phyloP scores from a whole-genome alignment of 1,140 invertebrate genomes.

The Oncopeltus fasciatus region DNA sequence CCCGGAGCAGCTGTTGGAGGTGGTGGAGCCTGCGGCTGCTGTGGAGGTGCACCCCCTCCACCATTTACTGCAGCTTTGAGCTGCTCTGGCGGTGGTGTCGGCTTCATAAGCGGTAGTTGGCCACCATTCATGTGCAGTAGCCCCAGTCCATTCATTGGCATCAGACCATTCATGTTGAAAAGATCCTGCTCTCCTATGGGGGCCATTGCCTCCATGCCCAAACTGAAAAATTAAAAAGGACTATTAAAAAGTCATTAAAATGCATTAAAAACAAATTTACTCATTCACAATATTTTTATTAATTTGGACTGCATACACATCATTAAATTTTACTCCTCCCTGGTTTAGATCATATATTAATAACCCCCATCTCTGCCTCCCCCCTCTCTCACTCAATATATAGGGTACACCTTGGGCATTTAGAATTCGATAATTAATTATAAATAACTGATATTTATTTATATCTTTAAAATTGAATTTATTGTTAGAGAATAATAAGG shows the following conservation, averaged over 20 bases:
- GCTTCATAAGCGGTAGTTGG: constrained; percentile 15
- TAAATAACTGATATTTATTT: neutral
- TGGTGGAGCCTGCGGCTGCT: neutral
- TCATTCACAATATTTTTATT: too few species aligned
- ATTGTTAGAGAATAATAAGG: too few species aligned
- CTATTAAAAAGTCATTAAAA: neutral
- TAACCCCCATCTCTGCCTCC: too few species aligned
- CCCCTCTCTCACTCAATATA: too few species aligned
- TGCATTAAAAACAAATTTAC: too few species aligned
- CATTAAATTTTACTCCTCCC: too few species aligned
- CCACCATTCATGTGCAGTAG: constrained; percentile 24
- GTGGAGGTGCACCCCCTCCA: neutral
- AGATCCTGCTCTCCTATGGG: constrained; percentile 25
- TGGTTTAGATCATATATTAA: too few species aligned
- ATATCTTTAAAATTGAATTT: neutral
- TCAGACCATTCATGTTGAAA: constrained; percentile 22
- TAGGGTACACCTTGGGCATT: too few species aligned
- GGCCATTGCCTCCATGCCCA: constrained; percentile 26
- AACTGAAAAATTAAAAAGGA: constrained; percentile 20
- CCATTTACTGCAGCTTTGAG: constrained; percentile 17
- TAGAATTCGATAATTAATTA: neutral
- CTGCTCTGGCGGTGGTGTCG: neutral
- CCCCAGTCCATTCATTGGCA: constrained; percentile 19
- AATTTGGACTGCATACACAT: too few species aligned
- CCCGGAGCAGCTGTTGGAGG: neutral